Evolutionary conservation across 2,797 vertebrate genomes (phyloP), one percentile per base, ranked within the genome.

Genomic region (Petrocephalus schoutedeni): DNA sequence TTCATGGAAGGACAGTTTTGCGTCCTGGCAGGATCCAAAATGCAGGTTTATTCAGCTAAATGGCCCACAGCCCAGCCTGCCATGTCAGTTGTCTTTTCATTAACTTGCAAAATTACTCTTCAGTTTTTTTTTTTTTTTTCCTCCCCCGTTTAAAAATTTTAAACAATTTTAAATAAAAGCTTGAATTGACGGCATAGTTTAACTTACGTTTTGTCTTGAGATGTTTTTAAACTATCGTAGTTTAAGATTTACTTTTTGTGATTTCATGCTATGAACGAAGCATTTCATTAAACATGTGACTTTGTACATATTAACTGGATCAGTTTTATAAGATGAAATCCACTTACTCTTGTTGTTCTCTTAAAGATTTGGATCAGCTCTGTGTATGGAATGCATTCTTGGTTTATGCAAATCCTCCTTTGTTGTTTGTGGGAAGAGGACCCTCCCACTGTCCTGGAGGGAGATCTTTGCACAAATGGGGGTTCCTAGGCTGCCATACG

Each of bases 161-260:
- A 77, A 71, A 45, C 45, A 7, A n/a, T 80, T 80, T 80, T 80
- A 80, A 80, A 80, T 80, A 80, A 80, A 80, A 21, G 71, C 41
- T 77, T 61, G n/a, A 58, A 67, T 12, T 36, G 64, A 8, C 5
- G 6, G 8, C 6, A 51, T 51, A 51, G 6, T 51, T 28, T 51
- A 51, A 36, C 28, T 71, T 32, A 67, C 61, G 3, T 64, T 64
- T 64, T 67, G 23, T 67, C 61, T 64, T 64, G 32, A 58, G 32
- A 58, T 6, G 1, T 3, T 3, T 71, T 21, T 14, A 36, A 71
- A 32, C 41, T 45, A 45, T 45, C 41, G 41, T 45, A 45, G 41
- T 45, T 45, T 45, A 36, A 32, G 2, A 1, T 32, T 41, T 1
- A 77, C 7, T 28, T n/a, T 77, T 80, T 49, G 41, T 19, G 19